These are phyloP conservation scores for Xylocampa areola DNA, from an alignment of 2,888 invertebrate species.

Conservation along the genomic window DNA sequence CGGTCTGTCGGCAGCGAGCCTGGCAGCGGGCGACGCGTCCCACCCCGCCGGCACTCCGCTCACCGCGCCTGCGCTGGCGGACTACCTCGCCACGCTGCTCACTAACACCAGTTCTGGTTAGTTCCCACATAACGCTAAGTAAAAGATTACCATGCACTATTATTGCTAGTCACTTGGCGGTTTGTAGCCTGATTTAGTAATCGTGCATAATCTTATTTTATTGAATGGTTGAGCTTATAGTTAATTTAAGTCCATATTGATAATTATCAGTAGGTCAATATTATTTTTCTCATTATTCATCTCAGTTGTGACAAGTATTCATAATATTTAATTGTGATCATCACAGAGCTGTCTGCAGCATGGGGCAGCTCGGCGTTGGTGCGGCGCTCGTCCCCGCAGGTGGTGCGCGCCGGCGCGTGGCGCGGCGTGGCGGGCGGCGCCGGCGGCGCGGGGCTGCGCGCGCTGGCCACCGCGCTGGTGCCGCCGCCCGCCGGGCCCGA, in stretches of 20 bases:
- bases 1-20: slow-evolving; percentile 61
- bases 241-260: too few species aligned
- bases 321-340: not conserved
- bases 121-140: not conserved
- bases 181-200: not conserved
- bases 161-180: too few species aligned
- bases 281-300: too few species aligned
- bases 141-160: not conserved
- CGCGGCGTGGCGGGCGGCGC: slow-evolving; percentile 69
- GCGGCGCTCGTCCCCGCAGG: slow-evolving; percentile 28
- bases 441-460: slow-evolving; percentile 60
- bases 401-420: slow-evolving; percentile 62
- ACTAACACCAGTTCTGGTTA: slow-evolving; percentile 78
- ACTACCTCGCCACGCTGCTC: slow-evolving; percentile 88
- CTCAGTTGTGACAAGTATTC: too few species aligned
- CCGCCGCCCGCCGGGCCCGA: slow-evolving; percentile 60
- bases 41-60: slow-evolving; percentile 80
- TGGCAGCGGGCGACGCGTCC: slow-evolving; percentile 18
- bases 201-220: too few species aligned
- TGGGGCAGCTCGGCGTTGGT: slow-evolving; percentile 48
- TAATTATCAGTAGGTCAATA: too few species aligned
- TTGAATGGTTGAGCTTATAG: too few species aligned
- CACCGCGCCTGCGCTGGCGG: slow-evolving; percentile 85
- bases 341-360: slow-evolving; percentile 55
- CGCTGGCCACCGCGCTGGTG: slow-evolving; percentile 63